phyloP scores from a whole-genome alignment of 2,888 invertebrate species.

The Lacanobia oleracea region DNA sequence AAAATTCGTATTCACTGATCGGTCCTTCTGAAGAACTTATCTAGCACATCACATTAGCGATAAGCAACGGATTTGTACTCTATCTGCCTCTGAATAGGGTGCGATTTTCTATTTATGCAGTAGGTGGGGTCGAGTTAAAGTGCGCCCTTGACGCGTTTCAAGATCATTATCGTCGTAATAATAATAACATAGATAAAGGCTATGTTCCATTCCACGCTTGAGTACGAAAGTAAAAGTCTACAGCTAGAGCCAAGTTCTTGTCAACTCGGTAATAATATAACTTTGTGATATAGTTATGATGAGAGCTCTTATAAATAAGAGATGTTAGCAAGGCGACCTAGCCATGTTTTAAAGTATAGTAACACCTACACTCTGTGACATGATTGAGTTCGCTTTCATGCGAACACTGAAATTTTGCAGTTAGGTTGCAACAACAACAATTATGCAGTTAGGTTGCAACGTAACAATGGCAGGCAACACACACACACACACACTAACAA shows the following conservation, averaged over 20 bases:
- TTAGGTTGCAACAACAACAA: too few species aligned
- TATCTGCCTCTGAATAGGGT: not conserved
- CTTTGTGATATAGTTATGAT: conserved; percentile 14
- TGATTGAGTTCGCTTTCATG: not conserved
- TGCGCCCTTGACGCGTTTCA: conserved; percentile 50
- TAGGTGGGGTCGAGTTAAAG: conserved; percentile 14
- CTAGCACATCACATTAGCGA: not conserved
- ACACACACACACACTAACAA: too few species aligned
- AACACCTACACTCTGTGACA: too few species aligned
- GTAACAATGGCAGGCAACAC: too few species aligned
- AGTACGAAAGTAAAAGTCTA: conserved; percentile 28
- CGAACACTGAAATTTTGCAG: too few species aligned
- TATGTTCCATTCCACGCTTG: conserved; percentile 9
- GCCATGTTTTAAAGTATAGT: too few species aligned
- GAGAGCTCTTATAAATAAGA: not conserved
- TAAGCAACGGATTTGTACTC: not conserved
- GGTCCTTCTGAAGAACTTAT: not conserved
- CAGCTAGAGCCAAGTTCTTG: not conserved
- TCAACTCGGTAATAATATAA: conserved; percentile 22
- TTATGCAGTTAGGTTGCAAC: too few species aligned
- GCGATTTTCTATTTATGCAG: not conserved
- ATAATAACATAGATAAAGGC: conserved; percentile 28
- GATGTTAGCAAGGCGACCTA: not conserved
- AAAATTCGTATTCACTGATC: not conserved
- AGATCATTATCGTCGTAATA: conserved; percentile 46